A percentile compares a stretch with the other conserved stretches of the same genome.
Evolutionary conservation across 2,797 vertebrate species (phyloP).

Genomic region (Lerista edwardsae): DNA sequence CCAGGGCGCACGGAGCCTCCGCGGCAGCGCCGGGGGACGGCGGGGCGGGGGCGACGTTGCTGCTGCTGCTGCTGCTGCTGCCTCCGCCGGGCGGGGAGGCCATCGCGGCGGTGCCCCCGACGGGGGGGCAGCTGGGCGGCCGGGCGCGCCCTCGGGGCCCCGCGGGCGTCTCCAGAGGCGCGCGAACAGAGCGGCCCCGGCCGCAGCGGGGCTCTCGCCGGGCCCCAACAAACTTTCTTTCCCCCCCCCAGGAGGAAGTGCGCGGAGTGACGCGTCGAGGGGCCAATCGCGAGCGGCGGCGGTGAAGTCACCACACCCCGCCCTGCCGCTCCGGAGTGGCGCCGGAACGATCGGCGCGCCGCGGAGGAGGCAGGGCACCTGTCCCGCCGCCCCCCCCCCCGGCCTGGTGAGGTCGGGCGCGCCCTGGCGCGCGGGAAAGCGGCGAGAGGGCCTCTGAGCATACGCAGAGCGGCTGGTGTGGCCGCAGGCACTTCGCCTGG

Average conservation of each 20-base stretch:
- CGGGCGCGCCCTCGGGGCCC: background rate
- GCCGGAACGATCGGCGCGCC: background rate
- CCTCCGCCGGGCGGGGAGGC: constrained; percentile 10
- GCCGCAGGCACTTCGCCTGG: background rate
- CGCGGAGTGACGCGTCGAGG: constrained; percentile 70
- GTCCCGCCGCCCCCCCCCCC: background rate
- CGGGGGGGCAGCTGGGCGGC: too few species aligned
- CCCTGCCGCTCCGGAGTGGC: constrained; percentile 14
- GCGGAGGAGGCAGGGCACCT: background rate
- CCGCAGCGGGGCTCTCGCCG: background rate
- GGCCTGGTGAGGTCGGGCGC: too few species aligned
- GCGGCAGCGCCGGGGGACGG: background rate
- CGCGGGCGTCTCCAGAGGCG: constrained; percentile 22
- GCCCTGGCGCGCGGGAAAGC: background rate
- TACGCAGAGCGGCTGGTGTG: background rate
- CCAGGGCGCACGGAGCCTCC: background rate
- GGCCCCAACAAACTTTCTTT: constrained; percentile 4
- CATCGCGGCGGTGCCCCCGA: background rate
- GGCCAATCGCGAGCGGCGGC: constrained; percentile 73
- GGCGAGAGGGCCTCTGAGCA: background rate
- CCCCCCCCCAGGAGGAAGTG: constrained; percentile 81
- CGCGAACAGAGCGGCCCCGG: background rate
- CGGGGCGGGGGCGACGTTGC: constrained; percentile 27
- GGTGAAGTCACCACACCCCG: constrained; percentile 49
- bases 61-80: background rate